These are phyloP conservation scores for Eupithecia insigniata DNA, from an alignment of 2,888 invertebrate genomes.

Conservation along the genomic window DNA sequence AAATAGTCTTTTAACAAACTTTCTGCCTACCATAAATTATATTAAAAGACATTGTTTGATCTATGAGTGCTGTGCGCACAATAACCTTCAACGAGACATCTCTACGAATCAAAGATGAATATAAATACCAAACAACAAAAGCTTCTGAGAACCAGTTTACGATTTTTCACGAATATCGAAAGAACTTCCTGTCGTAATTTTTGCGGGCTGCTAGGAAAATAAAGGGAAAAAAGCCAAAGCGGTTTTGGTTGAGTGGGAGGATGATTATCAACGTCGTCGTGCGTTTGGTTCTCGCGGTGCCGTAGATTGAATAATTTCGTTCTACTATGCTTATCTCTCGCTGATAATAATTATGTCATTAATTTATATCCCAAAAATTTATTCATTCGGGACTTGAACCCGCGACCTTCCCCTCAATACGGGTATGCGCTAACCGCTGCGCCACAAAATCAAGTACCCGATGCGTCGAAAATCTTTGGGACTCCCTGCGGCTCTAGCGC, in stretches of 20 bases:
- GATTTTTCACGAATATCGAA: slow-evolving; percentile 8
- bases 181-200: slow-evolving; percentile 10
- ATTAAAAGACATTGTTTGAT: slow-evolving; percentile 24
- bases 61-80: slow-evolving; percentile 37
- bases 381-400: no score
- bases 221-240: background rate
- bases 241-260: background rate
- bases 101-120: slow-evolving; percentile 22
- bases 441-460: no score
- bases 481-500: no score
- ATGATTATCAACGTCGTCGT: background rate
- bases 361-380: no score
- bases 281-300: background rate
- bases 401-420: no score
- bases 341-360: background rate
- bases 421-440: no score
- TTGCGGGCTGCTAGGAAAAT: background rate
- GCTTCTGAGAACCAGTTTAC: slow-evolving; percentile 17
- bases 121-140: slow-evolving; percentile 26
- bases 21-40: background rate
- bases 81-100: slow-evolving; percentile 20
- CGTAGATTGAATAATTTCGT: background rate
- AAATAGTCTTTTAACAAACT: background rate
- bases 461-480: no score
- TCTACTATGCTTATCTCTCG: background rate